Base-by-base conservation (phyloP, 2,113 vertebrate species). In the Equus quagga region DNA sequence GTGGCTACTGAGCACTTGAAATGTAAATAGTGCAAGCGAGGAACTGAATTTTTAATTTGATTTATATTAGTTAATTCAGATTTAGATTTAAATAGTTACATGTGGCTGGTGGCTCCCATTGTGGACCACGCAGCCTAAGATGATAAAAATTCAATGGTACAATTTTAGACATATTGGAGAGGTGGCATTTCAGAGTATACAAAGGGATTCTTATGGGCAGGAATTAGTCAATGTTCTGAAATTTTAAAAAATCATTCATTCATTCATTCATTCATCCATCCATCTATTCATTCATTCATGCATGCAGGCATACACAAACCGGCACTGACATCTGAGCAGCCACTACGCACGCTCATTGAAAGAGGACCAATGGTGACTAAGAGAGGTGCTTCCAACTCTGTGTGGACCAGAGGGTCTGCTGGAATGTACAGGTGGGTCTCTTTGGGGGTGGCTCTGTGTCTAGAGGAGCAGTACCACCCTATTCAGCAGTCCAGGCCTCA, bases 201-300 rank as follows among this genome's bases (percentile, higher is more conserved):
- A 5, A 49, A 36, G 41, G 26, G 1, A 54, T 81, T 94, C 24
- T 81, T 70, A 36, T 1, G 24, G 70, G 41, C 10, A 44, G 62
- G 41, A 81, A 60, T 78, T 94, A 79, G 76, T 67, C 49, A 72
- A 73, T 31, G 31, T 56, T 70, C 73, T 89, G 36, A 96, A 85
- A 85, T 96, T 18, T 15, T 41, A 75, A 28, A 89, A 44, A 46
- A 44, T 41, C 44, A 51, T 18, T 31, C 36, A 31, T n/a, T 26
- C 60, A 36, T 88, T 49, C 54, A 84, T 24, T 49, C 84, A 64
- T 44, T 24, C 33, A 36, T 36, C n/a, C 36, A 72, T 12, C 28
- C 31, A 65, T 67, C 13, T 62, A 67, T 33, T 41, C 64, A 49
- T 67, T 73, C 44, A 78, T 28, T 70, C 60, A 6, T 33, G n/a